phyloP scores from a whole-genome alignment of 2,113 vertebrate species.

The Takifugu flavidus region DNA sequence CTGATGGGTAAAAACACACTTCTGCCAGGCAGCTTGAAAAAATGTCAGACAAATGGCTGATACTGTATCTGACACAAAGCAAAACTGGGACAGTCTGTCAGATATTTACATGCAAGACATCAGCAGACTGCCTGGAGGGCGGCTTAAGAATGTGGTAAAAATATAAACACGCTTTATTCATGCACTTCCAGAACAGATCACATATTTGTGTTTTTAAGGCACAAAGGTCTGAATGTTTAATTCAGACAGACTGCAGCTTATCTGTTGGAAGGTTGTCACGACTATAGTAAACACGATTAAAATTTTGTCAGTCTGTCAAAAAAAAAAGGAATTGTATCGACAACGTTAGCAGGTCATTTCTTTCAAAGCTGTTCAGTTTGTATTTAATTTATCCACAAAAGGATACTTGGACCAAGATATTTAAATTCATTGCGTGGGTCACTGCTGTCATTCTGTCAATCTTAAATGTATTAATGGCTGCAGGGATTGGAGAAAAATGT shows the following conservation, averaged over 20 bases:
- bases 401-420: constrained; percentile 13
- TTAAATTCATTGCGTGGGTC: constrained; percentile 38
- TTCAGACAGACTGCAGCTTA: neutral
- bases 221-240: neutral
- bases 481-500: constrained; percentile 36
- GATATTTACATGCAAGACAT: constrained; percentile 19
- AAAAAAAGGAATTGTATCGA: neutral
- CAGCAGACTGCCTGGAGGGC: constrained; percentile 25
- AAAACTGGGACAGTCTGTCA: constrained; percentile 49
- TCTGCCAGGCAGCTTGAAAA: constrained; percentile 43
- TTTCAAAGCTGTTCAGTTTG: neutral
- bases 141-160: constrained; percentile 13
- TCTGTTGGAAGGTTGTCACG: neutral
- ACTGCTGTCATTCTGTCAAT: constrained; percentile 34
- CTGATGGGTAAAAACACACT: constrained; percentile 32
- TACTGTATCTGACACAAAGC: constrained; percentile 45
- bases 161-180: constrained; percentile 15
- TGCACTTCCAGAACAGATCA: constrained; percentile 3
- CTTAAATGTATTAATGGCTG: constrained; percentile 31
- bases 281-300: constrained; percentile 1
- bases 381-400: constrained; percentile 7
- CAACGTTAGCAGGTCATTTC: constrained; percentile 3
- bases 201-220: constrained; percentile 1
- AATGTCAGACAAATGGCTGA: constrained; percentile 50
- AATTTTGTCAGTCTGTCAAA: neutral